These are phyloP conservation scores for Etheostoma nigrum DNA, from an alignment of 2,797 vertebrate species.

Conservation along the genomic window DNA sequence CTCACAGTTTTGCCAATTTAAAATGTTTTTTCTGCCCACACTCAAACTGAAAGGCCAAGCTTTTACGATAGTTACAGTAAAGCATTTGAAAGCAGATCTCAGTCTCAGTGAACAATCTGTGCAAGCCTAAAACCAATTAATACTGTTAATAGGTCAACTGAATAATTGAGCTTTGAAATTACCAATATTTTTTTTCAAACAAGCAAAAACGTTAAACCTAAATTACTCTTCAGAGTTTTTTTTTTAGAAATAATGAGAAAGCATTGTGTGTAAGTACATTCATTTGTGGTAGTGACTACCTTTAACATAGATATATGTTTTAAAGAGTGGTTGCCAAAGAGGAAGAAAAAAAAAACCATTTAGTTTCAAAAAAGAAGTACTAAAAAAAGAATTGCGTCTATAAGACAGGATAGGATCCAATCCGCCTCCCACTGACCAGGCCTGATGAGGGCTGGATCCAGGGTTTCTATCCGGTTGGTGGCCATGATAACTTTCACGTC, in stretches of 20 bases:
- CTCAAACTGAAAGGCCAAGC: neutral
- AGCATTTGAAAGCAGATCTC: neutral
- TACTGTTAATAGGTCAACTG: neutral
- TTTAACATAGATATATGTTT: neutral
- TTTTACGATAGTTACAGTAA: neutral
- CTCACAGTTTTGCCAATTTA: neutral
- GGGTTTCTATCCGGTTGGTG: conserved; percentile 97
- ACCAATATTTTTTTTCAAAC: neutral
- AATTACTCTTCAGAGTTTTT: neutral
- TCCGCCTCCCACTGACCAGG: conserved; percentile 85
- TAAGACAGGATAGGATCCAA: no score
- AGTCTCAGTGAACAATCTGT: neutral
- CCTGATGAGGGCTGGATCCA: conserved; percentile 97
- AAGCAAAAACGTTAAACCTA: no score
- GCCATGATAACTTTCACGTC: conserved; percentile 99
- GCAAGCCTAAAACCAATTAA: neutral
- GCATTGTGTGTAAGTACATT: neutral
- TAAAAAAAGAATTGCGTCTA: no score
- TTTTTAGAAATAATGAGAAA: neutral
- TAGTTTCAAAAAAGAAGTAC: no score
- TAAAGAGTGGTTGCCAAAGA: conserved; percentile 2
- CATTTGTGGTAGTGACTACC: neutral
- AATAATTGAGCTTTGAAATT: neutral
- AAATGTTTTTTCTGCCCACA: neutral
- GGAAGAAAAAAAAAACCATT: neutral